phyloP scores from a whole-genome alignment of 2,888 invertebrate species.

The Tryphoninae sp. region DNA sequence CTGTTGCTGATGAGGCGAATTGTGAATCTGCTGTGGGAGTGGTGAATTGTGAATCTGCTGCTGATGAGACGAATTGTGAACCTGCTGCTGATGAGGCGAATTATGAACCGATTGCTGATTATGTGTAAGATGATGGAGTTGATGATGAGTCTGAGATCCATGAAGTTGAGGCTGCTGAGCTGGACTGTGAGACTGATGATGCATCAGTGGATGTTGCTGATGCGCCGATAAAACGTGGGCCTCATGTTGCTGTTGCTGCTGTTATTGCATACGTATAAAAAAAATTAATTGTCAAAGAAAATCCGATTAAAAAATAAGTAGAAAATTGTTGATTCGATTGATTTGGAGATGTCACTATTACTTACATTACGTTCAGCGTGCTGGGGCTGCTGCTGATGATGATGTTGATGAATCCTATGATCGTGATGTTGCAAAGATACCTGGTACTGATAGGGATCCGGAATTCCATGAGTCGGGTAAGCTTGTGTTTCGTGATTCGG shows the following conservation, averaged over 20 bases:
- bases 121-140: constrained; percentile 63
- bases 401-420: constrained; percentile 56
- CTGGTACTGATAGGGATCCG: constrained; percentile 77
- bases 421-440: constrained; percentile 73
- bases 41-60: constrained; percentile 73
- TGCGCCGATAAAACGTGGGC: constrained; percentile 66
- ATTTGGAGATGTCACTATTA: constrained; percentile 64
- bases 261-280: constrained; percentile 49
- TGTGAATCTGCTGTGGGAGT: constrained; percentile 79
- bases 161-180: constrained; percentile 66
- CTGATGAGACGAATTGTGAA: constrained; percentile 79
- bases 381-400: constrained; percentile 77
- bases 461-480: constrained; percentile 73
- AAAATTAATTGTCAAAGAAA: not conserved
- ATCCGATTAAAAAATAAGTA: not conserved
- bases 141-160: constrained; percentile 68
- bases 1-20: constrained; percentile 75
- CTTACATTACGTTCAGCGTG: constrained; percentile 49
- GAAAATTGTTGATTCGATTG: not conserved
- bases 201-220: constrained; percentile 81
- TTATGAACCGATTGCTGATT: constrained; percentile 79
- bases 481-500: constrained; percentile 73
- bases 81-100: constrained; percentile 76
- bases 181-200: constrained; percentile 66
- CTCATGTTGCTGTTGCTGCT: constrained; percentile 80